Conservation (phyloP, 1,140 invertebrate species). For the Drosophila repleta region DNA sequence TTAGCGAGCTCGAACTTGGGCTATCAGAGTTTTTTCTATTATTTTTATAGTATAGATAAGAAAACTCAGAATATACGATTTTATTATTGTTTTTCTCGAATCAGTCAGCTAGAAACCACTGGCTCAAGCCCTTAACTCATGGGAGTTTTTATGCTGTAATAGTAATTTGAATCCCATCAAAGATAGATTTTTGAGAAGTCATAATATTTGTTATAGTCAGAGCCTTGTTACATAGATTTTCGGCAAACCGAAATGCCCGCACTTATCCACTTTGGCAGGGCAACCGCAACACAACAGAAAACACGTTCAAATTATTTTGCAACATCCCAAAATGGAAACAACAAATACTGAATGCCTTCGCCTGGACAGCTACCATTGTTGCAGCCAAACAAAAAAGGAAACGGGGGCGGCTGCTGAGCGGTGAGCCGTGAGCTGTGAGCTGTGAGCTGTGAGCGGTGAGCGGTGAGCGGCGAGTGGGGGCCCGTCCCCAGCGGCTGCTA, state of each 20-base stretch:
- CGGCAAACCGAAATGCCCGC: not conserved
- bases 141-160: too few species aligned
- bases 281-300: constrained; percentile 30
- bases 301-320: constrained; percentile 55
- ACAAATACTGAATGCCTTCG: constrained; percentile 32
- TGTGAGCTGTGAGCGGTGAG: too few species aligned
- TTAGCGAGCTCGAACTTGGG: too few species aligned
- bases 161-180: too few species aligned
- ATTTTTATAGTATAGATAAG: too few species aligned
- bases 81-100: too few species aligned
- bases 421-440: constrained; percentile 20
- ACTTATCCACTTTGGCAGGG: constrained; percentile 9
- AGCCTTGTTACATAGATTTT: not conserved
- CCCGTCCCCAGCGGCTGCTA: constrained; percentile 38
- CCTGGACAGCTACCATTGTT: constrained; percentile 25
- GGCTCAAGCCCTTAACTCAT: too few species aligned
- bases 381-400: constrained; percentile 1
- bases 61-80: too few species aligned
- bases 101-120: too few species aligned
- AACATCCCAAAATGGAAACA: constrained; percentile 41
- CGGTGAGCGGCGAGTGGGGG: not conserved
- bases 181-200: not conserved
- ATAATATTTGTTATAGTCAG: not conserved
- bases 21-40: too few species aligned
- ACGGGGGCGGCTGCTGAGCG: not conserved